A percentile compares a stretch with the other conserved stretches of the same genome.
These are phyloP conservation scores for Synanceia verrucosa DNA, from an alignment of 2,797 vertebrate species.

Conservation along the genomic window DNA sequence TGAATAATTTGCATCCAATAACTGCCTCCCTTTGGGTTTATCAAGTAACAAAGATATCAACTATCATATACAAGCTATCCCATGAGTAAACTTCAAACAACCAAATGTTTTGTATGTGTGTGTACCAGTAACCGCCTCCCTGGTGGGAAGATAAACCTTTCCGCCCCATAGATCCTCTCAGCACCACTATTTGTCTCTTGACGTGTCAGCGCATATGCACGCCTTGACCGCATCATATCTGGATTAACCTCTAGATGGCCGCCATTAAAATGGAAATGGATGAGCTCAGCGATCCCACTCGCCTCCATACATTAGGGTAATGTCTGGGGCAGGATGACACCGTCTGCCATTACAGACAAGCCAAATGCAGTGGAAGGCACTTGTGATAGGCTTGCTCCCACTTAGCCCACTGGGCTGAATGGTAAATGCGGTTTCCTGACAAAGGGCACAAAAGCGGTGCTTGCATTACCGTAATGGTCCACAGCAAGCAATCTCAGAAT, in stretches of 20 bases:
- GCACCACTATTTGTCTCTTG: conserved; percentile 72
- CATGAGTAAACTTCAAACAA: conserved; percentile 63
- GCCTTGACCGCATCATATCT: conserved; percentile 80
- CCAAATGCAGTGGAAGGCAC: conserved; percentile 78
- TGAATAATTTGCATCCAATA: conserved; percentile 47
- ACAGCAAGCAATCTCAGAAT: conserved; percentile 5
- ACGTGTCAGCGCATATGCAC: conserved; percentile 69
- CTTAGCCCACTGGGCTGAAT: conserved; percentile 45
- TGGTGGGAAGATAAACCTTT: conserved; percentile 73
- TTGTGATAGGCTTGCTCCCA: conserved; percentile 39
- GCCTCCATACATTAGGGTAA: conserved; percentile 80
- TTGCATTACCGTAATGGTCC: conserved; percentile 16
- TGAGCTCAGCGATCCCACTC: conserved; percentile 72
- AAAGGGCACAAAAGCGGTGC: conserved; percentile 32
- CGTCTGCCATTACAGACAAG: conserved; percentile 72
- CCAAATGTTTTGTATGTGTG: conserved; percentile 29
- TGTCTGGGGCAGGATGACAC: conserved; percentile 63
- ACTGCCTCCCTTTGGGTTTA: conserved; percentile 34
- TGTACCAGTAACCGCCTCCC: conserved; percentile 59
- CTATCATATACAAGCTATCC: conserved; percentile 42
- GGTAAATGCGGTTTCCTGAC: conserved; percentile 51
- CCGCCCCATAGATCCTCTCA: conserved; percentile 69
- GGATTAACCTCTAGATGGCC: conserved; percentile 80
- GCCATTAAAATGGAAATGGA: conserved; percentile 80
- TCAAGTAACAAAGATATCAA: conserved; percentile 46